These are phyloP conservation scores for Drosophila conformis DNA, from an alignment of 2,888 invertebrate genomes.

Conservation along the genomic window DNA sequence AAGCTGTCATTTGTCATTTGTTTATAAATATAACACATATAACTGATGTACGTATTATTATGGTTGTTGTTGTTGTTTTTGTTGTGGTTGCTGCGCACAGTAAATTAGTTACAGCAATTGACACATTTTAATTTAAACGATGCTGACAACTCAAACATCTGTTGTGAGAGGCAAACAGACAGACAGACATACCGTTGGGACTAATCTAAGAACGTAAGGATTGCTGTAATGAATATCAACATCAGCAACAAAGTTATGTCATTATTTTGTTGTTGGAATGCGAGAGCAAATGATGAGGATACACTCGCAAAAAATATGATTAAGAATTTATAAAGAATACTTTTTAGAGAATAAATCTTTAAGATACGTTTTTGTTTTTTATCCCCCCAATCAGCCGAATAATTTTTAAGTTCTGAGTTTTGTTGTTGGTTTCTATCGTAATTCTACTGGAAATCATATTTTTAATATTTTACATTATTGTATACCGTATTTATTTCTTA, in stretches of 20 bases:
- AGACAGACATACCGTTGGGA: constrained; percentile 22
- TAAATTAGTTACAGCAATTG: constrained; percentile 75
- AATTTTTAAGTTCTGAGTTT: neutral
- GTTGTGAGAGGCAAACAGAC: constrained; percentile 36
- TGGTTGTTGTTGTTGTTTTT: constrained; percentile 13
- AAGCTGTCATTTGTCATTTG: constrained; percentile 70
- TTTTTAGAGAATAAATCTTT: neutral
- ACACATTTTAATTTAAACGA: constrained; percentile 72
- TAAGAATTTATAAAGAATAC: neutral
- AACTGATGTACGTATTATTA: constrained; percentile 22
- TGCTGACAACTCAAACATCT: constrained; percentile 62
- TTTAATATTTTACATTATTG: neutral
- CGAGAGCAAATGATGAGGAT: neutral
- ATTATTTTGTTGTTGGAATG: neutral
- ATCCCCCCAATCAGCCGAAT: neutral
- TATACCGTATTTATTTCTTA: neutral
- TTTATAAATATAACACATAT: constrained; percentile 69
- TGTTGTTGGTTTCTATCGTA: neutral
- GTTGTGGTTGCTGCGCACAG: constrained; percentile 47
- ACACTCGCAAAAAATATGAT: neutral
- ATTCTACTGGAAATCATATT: neutral
- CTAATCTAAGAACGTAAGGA: constrained; percentile 6
- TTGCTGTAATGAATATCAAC: constrained; percentile 14
- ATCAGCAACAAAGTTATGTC: constrained; percentile 20
- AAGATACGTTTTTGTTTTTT: neutral